Evolutionary conservation across 2,797 vertebrate genomes (phyloP).

Genomic region (Bufotes viridis): DNA sequence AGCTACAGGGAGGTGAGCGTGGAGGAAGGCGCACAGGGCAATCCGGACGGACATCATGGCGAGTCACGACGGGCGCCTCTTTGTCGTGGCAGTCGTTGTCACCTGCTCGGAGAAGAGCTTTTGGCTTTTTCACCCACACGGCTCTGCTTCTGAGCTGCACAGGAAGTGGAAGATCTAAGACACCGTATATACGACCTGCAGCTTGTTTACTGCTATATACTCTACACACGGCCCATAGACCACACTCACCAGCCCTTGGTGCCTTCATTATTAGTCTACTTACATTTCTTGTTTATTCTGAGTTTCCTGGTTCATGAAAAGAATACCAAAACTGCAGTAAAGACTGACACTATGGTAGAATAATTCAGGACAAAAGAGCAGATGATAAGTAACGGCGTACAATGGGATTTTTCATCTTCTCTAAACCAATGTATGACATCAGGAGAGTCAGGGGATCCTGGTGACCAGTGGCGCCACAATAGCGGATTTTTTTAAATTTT

Average conservation of each 20-base stretch:
- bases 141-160: conserved; percentile 22
- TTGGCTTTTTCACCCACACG: conserved; percentile 3
- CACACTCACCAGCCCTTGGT: background rate
- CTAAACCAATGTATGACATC: no score
- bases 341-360: background rate
- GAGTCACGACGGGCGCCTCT: background rate
- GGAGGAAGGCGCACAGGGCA: background rate
- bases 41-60: conserved; percentile 43
- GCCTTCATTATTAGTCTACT: background rate
- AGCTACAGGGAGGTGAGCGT: conserved; percentile 12
- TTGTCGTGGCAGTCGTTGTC: background rate
- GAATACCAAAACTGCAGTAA: background rate
- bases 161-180: conserved; percentile 56
- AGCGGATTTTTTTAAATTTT: no score
- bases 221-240: conserved; percentile 19
- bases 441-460: no score
- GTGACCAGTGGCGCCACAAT: no score
- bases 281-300: background rate
- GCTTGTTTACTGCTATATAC: background rate
- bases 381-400: no score
- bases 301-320: background rate
- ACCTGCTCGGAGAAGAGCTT: conserved; percentile 28
- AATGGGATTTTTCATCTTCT: no score
- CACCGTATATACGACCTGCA: background rate
- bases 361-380: no score